Evolutionary conservation across 2,888 invertebrate genomes (phyloP).

Genomic region (Taphrorychus bicolor): DNA sequence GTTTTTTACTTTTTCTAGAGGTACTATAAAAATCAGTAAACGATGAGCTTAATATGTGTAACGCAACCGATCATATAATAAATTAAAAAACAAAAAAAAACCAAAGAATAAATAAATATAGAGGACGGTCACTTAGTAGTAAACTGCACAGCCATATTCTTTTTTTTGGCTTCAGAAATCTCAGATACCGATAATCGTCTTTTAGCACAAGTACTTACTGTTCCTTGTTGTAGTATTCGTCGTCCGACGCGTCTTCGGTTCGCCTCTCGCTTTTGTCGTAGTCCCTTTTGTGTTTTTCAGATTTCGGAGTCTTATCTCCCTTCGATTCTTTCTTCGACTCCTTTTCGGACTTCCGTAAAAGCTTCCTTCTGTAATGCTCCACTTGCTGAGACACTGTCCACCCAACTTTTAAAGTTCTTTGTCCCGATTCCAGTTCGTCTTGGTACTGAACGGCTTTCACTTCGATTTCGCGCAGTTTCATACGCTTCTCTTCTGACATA

Average conservation of each 20-base stretch:
- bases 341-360: conserved; percentile 74
- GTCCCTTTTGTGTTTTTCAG: conserved; percentile 56
- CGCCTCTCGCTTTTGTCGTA: conserved; percentile 55
- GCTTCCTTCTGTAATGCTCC: conserved; percentile 87
- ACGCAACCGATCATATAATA: not conserved
- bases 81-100: conserved; percentile 4
- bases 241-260: conserved; percentile 56
- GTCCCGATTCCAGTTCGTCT: conserved; percentile 92
- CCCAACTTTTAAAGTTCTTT: conserved; percentile 73
- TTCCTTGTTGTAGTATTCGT: conserved; percentile 58
- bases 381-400: conserved; percentile 84
- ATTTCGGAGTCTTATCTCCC: conserved; percentile 49
- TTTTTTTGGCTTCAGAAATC: conserved; percentile 1
- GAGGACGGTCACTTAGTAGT: not conserved
- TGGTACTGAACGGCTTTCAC: conserved; percentile 94
- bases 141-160: not conserved
- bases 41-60: conserved; percentile 33
- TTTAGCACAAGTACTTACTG: conserved; percentile 53
- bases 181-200: not conserved
- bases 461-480: conserved; percentile 88
- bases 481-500: conserved; percentile 73
- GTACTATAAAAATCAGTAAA: conserved; percentile 57
- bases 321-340: conserved; percentile 56
- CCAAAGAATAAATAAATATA: not conserved
- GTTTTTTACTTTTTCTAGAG: conserved; percentile 60